phyloP scores from a whole-genome alignment of 2,797 vertebrate genomes.

The Eulemur rubriventer region DNA sequence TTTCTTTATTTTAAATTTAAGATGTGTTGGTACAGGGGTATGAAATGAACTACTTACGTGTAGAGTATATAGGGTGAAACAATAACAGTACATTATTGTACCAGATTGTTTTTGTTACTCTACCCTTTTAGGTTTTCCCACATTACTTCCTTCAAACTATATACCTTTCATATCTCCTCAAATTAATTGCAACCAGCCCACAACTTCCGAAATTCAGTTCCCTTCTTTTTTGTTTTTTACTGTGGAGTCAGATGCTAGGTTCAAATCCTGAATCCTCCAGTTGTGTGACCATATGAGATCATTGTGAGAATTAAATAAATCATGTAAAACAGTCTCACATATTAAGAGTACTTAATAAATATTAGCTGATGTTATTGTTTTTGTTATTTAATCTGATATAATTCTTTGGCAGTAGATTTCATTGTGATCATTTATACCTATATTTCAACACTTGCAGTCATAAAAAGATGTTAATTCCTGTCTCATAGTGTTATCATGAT shows the following conservation, averaged over 20 bases:
- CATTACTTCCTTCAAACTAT: not conserved
- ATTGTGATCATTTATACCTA: not conserved
- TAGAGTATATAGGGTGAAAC: not conserved
- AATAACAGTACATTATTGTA: not conserved
- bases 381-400: not conserved
- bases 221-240: not conserved
- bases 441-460: not conserved
- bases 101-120: not conserved
- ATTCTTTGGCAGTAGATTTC: not conserved
- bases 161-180: not conserved
- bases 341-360: not conserved
- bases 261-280: not conserved
- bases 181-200: not conserved
- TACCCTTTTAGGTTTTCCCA: not conserved
- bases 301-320: not conserved
- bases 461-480: not conserved
- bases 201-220: not conserved
- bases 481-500: not conserved
- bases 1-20: not conserved
- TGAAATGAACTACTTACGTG: not conserved
- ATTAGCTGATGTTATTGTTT: not conserved
- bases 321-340: not conserved
- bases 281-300: not conserved
- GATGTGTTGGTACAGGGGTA: no score
- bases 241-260: not conserved